These are phyloP conservation scores for Biston betularia DNA, from an alignment of 2,888 invertebrate species.

Conservation along the genomic window DNA sequence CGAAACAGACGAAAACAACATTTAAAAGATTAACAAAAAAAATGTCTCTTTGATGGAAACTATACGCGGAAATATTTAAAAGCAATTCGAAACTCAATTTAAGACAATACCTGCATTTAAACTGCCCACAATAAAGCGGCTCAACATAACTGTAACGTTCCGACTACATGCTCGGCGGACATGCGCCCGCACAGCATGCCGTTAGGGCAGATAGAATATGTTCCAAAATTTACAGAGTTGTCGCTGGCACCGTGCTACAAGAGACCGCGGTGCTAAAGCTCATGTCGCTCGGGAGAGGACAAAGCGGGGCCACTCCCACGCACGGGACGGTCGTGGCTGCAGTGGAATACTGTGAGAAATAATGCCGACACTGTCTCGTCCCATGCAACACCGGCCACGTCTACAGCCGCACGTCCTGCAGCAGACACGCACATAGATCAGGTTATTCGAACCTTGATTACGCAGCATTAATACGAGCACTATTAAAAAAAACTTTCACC, in stretches of 20 bases:
- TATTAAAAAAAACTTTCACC: no score
- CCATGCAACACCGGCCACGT: neutral
- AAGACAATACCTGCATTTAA: conserved; percentile 5
- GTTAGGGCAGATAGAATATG: neutral
- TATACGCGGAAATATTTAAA: neutral
- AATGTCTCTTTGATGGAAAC: neutral
- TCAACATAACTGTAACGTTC: conserved; percentile 3
- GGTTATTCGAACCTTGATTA: no score
- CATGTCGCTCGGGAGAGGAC: conserved; percentile 25
- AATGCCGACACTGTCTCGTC: conserved; percentile 8
- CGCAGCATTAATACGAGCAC: no score
- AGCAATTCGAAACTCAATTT: conserved; percentile 2
- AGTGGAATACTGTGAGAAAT: conserved; percentile 30
- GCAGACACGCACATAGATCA: no score
- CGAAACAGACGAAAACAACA: no score
- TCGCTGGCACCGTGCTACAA: conserved; percentile 4
- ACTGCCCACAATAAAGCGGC: conserved; percentile 13
- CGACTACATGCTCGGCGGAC: conserved; percentile 19
- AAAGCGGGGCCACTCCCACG: conserved; percentile 31
- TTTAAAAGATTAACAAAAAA: no score
- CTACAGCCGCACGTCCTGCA: no score
- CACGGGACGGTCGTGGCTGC: conserved; percentile 1
- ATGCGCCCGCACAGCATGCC: conserved; percentile 7
- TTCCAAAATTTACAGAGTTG: conserved; percentile 9
- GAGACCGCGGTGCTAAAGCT: conserved; percentile 25